Base-by-base conservation (phyloP, 2,888 invertebrate species). In the Cephus spinipes region DNA sequence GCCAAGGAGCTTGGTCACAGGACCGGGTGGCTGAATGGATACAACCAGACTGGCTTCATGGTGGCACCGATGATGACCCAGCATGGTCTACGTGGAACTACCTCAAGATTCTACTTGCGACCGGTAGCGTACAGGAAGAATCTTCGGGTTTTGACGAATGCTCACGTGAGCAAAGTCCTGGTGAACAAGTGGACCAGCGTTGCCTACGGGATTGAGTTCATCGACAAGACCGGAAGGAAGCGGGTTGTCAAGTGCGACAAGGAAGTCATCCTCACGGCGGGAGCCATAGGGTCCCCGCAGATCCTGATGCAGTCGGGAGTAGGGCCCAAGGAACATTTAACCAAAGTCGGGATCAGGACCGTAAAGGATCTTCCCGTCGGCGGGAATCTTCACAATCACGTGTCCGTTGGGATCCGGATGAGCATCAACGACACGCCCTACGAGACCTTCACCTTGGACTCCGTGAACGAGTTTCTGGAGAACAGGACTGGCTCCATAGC, bases 181-280 rank as follows among this genome's bases (percentile, higher is more conserved):
- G 83, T 84, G 11, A 86, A 83, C 4, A 80, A 85, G 0, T 90
- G 90, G 89, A 81, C 83, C 11, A 87, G 83, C 31, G 77, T 95
- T 79, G 96, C 97, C 0, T 94, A 94, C 32, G 93, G 93, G n/a
- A 90, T 94, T 2, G 89, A 93, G 80, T 87, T 93, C 34, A 84
- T 90, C 71, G 91, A 92, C 77, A 89, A 89, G 55, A 88, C 87
- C 69, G 92, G 92, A 1, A 83, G 84, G 30, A 87, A 82, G 77
- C 89, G 92, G 79, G 83, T 90, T 76, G 89, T 93, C 34, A 91
- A 85, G 69, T 91, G 87, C 31, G 92, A 87, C 76, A 93, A 92
- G 81, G 94, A 94, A 84, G 89, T 94, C 0, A 92, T 94, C 75
- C 80, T 94, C 76, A 91, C 93, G 1, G 93, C 93, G 9, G 93